Conservation (phyloP, 2,113 vertebrate genomes). For the Scortum barcoo region DNA sequence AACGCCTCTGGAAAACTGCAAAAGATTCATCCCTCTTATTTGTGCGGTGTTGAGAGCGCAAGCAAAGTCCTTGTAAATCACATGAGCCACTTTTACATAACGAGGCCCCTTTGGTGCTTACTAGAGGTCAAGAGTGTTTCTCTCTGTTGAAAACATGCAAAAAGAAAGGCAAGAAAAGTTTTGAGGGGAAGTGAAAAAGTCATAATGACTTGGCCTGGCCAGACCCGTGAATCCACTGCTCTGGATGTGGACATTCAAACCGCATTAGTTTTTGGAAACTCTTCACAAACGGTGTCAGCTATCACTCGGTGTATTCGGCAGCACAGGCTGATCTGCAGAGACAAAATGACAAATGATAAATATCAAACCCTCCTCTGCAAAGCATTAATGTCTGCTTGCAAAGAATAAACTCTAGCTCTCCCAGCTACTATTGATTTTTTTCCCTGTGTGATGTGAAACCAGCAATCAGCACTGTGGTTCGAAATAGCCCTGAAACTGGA, state of each 20-base stretch:
- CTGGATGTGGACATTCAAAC: slow-evolving; percentile 33
- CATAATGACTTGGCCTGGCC: slow-evolving; percentile 29
- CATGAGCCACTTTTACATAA: slow-evolving; percentile 44
- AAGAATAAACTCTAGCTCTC: slow-evolving; percentile 83
- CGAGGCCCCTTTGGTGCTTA: slow-evolving; percentile 31
- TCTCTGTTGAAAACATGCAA: slow-evolving; percentile 32
- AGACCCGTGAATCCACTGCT: slow-evolving; percentile 3
- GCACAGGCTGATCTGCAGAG: slow-evolving; percentile 54
- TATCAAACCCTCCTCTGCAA: slow-evolving; percentile 73
- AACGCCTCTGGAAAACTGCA: slow-evolving; percentile 14
- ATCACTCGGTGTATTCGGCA: slow-evolving; percentile 49
- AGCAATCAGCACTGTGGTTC: slow-evolving; percentile 89
- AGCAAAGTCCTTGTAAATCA: slow-evolving; percentile 55
- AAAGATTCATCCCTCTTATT: slow-evolving; percentile 28
- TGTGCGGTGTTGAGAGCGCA: slow-evolving; percentile 20
- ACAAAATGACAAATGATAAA: slow-evolving; percentile 78
- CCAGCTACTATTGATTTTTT: slow-evolving; percentile 86
- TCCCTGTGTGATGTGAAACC: slow-evolving; percentile 88
- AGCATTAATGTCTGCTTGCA: slow-evolving; percentile 83
- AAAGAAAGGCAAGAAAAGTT: slow-evolving; percentile 44
- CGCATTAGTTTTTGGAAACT: slow-evolving; percentile 20
- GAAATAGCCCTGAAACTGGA: slow-evolving; percentile 89
- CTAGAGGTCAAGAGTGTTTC: slow-evolving; percentile 43
- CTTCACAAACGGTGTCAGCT: slow-evolving; percentile 13
- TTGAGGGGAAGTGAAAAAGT: slow-evolving; percentile 35